phyloP scores from a whole-genome alignment of 2,113 vertebrate genomes.

The Gobiocypris rarus region DNA sequence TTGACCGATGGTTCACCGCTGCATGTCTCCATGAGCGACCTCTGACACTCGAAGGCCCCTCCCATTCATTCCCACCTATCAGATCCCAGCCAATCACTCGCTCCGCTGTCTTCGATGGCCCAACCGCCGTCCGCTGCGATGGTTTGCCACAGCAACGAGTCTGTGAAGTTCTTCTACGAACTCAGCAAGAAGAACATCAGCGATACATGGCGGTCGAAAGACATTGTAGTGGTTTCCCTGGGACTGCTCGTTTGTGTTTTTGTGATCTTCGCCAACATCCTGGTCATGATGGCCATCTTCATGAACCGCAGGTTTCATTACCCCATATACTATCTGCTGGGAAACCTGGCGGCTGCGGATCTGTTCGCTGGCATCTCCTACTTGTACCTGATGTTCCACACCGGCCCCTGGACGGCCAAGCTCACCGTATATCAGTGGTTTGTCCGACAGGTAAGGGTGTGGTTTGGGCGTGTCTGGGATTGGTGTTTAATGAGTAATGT shows the following conservation, averaged over 20 bases:
- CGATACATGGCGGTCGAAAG: slow-evolving; percentile 52
- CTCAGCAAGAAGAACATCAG: slow-evolving; percentile 68
- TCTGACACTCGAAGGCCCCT: slow-evolving; percentile 1
- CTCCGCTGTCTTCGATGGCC: no score
- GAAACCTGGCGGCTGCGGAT: slow-evolving; percentile 91
- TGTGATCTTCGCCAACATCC: slow-evolving; percentile 90
- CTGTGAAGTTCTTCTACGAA: slow-evolving; percentile 69
- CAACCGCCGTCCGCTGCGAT: accelerated
- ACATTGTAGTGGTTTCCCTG: slow-evolving; percentile 83
- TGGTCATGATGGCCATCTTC: slow-evolving; percentile 91
- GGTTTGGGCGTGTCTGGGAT: neutral
- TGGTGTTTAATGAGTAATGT: neutral
- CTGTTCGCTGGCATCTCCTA: slow-evolving; percentile 94
- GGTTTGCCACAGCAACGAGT: slow-evolving; percentile 59
- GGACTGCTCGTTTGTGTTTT: slow-evolving; percentile 89
- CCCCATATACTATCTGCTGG: slow-evolving; percentile 95
- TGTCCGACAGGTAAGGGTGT: slow-evolving; percentile 72
- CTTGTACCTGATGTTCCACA: slow-evolving; percentile 94
- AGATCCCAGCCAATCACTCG: neutral
- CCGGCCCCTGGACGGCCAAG: slow-evolving; percentile 89
- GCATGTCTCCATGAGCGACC: neutral
- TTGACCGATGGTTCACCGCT: neutral
- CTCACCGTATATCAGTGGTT: slow-evolving; percentile 86
- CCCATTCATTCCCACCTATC: neutral
- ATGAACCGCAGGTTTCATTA: slow-evolving; percentile 92